A percentile compares a stretch with the other conserved stretches of the same genome.
These are phyloP conservation scores for Cryptocephalus moraei DNA, from an alignment of 2,888 invertebrate species.

Conservation along the genomic window DNA sequence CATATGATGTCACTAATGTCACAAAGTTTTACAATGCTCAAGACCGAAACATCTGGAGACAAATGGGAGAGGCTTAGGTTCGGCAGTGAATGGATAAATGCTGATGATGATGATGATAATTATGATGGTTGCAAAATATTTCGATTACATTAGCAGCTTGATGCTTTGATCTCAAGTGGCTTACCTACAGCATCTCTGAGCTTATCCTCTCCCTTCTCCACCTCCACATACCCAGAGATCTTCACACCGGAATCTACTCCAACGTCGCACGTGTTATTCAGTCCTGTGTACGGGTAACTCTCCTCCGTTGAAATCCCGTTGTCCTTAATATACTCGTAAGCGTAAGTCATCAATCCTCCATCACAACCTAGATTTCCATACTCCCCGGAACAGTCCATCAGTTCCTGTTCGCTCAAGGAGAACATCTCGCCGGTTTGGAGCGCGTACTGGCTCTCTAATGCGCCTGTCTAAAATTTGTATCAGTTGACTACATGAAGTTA, in stretches of 20 bases:
- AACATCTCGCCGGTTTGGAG: neutral
- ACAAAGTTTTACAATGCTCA: no score
- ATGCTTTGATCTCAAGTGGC: no score
- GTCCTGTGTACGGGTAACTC: neutral
- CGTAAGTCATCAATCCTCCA: neutral
- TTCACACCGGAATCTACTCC: neutral
- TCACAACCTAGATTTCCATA: neutral
- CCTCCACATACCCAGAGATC: neutral
- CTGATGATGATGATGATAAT: no score
- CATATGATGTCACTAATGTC: no score
- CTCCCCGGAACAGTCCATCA: neutral
- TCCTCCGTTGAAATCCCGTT: neutral
- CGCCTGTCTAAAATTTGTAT: neutral
- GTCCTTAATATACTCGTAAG: neutral
- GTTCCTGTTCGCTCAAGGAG: neutral
- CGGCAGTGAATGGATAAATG: no score
- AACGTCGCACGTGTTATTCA: neutral
- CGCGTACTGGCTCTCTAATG: neutral
- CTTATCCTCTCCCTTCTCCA: neutral
- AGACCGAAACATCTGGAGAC: no score
- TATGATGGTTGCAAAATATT: no score
- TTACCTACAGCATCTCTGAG: neutral
- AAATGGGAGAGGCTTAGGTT: no score
- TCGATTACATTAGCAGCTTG: no score
- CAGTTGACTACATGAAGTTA: no score